Conservation (phyloP, 2,113 vertebrate genomes). For the Oxyura jamaicensis region DNA sequence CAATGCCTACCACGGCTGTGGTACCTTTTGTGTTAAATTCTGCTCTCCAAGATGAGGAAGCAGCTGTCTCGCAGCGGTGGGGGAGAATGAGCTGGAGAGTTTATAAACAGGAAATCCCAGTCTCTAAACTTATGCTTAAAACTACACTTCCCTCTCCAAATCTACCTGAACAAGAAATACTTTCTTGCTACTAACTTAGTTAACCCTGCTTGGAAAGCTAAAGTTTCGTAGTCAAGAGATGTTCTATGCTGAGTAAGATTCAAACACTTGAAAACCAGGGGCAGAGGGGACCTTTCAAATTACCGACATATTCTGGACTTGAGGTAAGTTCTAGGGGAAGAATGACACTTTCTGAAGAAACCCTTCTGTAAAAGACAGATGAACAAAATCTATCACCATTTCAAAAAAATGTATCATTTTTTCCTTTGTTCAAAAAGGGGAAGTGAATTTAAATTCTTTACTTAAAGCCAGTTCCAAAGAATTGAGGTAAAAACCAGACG, state of each 20-base stretch:
- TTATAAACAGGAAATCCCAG: slow-evolving; percentile 16
- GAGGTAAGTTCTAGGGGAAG: not conserved
- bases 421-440: not conserved
- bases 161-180: not conserved
- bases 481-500: not conserved
- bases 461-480: not conserved
- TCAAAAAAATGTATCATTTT: not conserved
- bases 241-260: not conserved
- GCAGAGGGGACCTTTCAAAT: not conserved
- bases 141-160: not conserved
- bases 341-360: not conserved
- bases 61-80: not conserved
- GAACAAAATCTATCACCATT: not conserved
- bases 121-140: not conserved
- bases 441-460: not conserved
- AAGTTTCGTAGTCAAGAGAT: not conserved
- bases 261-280: not conserved
- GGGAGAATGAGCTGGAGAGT: not conserved
- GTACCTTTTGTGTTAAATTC: not conserved
- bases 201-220: not conserved
- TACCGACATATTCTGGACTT: not conserved
- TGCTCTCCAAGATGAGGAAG: not conserved
- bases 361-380: not conserved
- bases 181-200: not conserved
- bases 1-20: rapidly evolving